Conservation (phyloP, 2,888 invertebrate genomes). For the Helleia helle region DNA sequence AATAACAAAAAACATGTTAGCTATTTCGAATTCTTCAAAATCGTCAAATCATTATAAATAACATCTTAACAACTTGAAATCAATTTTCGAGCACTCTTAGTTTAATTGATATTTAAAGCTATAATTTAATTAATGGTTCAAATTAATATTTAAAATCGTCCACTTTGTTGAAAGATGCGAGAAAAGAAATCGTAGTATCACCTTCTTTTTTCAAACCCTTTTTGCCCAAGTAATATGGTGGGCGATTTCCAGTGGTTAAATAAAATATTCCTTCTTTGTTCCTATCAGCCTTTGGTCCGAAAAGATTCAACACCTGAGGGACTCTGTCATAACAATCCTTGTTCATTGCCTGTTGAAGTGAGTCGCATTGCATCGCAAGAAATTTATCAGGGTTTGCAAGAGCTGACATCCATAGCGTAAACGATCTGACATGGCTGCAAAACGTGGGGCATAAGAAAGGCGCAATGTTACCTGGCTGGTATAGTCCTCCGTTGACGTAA, state of each 20-base stretch:
- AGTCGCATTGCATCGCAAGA: slow-evolving; percentile 27
- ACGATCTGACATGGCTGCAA: slow-evolving; percentile 1
- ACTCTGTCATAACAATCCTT: slow-evolving; percentile 24
- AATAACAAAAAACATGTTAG: too few relatives aligned
- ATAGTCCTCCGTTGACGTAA: slow-evolving; percentile 2
- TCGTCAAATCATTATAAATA: too few relatives aligned
- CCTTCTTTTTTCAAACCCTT: background rate
- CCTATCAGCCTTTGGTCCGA: slow-evolving; percentile 15
- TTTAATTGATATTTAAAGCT: too few relatives aligned
- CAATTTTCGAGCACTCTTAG: too few relatives aligned
- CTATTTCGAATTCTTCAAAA: too few relatives aligned
- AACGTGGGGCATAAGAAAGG: background rate
- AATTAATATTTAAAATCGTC: slow-evolving; percentile 10
- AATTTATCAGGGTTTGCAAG: slow-evolving; percentile 23
- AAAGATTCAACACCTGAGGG: slow-evolving; percentile 23
- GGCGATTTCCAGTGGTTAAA: slow-evolving; percentile 11
- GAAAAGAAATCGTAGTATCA: background rate
- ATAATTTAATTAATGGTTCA: too few relatives aligned
- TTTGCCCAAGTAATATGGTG: slow-evolving; percentile 3
- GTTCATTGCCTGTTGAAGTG: slow-evolving; percentile 15
- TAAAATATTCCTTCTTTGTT: slow-evolving; percentile 20
- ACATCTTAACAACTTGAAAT: too few relatives aligned
- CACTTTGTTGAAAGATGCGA: too few relatives aligned
- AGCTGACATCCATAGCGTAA: slow-evolving; percentile 23
- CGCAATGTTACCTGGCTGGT: background rate